Evolutionary conservation across 2,797 vertebrate species (phyloP).

Genomic region (Sebastes itinus): DNA sequence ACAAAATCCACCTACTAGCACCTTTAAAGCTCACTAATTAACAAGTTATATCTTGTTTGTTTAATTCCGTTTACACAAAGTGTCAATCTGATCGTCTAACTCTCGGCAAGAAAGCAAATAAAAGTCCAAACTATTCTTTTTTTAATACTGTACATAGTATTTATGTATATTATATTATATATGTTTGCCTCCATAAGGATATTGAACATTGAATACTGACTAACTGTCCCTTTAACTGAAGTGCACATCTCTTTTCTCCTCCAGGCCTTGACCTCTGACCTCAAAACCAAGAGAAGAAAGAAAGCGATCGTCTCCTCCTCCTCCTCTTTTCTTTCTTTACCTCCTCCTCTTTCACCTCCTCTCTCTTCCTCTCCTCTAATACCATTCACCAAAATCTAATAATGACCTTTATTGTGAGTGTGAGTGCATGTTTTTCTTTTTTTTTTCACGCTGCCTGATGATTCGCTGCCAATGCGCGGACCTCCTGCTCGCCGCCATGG

Average conservation of each 20-base stretch:
- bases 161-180: too few species aligned
- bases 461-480: slow-evolving; percentile 88
- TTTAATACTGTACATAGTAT: too few species aligned
- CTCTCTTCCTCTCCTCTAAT: background rate
- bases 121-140: too few species aligned
- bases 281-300: background rate
- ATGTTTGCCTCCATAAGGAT: background rate
- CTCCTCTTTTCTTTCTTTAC: too few species aligned
- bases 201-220: background rate
- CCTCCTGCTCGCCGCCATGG: slow-evolving; percentile 82
- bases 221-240: background rate
- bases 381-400: slow-evolving; percentile 27
- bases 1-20: too few species aligned
- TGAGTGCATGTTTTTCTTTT: background rate
- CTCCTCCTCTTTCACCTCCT: background rate
- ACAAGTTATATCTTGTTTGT: too few species aligned
- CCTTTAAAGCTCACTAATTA: too few species aligned
- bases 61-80: too few species aligned
- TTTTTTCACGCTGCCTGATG: slow-evolving; percentile 84
- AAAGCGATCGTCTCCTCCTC: background rate
- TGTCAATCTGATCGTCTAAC: too few species aligned
- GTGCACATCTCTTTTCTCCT: background rate
- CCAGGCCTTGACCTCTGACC: slow-evolving; percentile 8
- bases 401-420: slow-evolving; percentile 48
- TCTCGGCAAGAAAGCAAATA: fast-evolving